Base-by-base conservation (phyloP, 2,888 invertebrate species). In the Agrotis ipsilon region DNA sequence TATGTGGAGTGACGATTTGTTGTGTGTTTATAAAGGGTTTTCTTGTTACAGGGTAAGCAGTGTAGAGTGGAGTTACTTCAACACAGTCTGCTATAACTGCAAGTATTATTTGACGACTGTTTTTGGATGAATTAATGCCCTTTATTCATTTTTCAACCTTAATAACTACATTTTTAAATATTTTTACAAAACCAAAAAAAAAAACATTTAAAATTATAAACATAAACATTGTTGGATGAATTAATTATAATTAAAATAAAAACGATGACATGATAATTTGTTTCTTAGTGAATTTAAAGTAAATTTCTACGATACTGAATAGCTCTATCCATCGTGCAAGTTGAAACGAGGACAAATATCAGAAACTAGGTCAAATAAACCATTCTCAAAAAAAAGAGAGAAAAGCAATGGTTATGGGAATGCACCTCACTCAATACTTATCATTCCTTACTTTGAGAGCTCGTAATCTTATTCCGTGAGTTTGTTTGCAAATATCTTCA, bases 351-450 rank as follows among this genome's bases (percentile, higher is more conserved):
- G 6, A 13, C 52, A 46, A 18, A 39, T 13, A 60, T 64, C 48
- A 46, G 11, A 1, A 64, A 76, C 39, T 65, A 45, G 60, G 64
- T 81, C 61, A 65, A 71, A 68, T 48, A 81, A 59, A 65, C 9
- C 54, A 55, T 62, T 39, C 21, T 61, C 46, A 60, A 78, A 76
- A 80, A 54, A 68, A 62, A 51, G 18, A 65, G 58, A 65, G 64
- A 48, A 64, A 58, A 55, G 39, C 27, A 76, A 71, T 64, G 60
- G 65, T 58, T 71, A 67, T 65, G n/a, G 72, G 67, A 72, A 76
- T 78, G 81, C 72, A 81, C 52, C 63, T 51, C 63, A 61, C 67
- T 77, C 67, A 81, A 78, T 77, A 68, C 51, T 69, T 51, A 68
- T 68, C 68, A 45, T 72, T 81, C 65, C 49, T 66, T 24, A 66